A percentile compares a stretch with the other conserved stretches of the same genome.
These are phyloP conservation scores for Lumbricus terrestris DNA, from an alignment of 2,888 invertebrate genomes.

Conservation along the genomic window DNA sequence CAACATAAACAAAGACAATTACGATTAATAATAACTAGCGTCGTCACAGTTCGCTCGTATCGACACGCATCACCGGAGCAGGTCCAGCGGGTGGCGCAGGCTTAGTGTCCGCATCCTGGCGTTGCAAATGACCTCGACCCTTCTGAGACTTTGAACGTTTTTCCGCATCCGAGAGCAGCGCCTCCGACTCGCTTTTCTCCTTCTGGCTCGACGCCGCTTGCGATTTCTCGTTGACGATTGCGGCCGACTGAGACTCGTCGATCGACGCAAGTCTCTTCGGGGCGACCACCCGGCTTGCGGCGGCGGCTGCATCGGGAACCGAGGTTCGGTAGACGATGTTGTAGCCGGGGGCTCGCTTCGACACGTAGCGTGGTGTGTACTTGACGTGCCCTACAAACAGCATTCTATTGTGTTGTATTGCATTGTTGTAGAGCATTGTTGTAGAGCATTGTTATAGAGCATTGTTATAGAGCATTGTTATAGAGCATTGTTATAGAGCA, in stretches of 20 bases:
- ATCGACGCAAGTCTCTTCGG: background rate
- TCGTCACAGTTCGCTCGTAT: no score
- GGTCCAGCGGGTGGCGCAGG: background rate
- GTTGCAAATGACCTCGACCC: background rate
- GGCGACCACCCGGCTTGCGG: background rate
- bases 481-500: no score
- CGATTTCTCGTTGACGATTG: background rate
- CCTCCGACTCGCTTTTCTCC: background rate
- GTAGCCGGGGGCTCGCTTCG: background rate
- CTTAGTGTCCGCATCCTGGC: background rate
- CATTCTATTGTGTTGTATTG: no score
- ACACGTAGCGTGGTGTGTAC: background rate
- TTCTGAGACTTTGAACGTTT: background rate
- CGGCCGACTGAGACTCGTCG: slow-evolving; percentile 4
- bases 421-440: no score
- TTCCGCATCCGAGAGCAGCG: background rate
- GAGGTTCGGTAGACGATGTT: background rate
- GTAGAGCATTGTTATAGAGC: no score
- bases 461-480: no score
- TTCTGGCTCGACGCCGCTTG: background rate
- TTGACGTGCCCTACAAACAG: background rate
- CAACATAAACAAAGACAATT: no score
- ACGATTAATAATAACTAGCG: no score
- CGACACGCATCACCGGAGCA: background rate
- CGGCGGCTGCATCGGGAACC: background rate